Evolutionary conservation across 2,888 invertebrate genomes (phyloP).

Genomic region (Aspidapion aeneum): DNA sequence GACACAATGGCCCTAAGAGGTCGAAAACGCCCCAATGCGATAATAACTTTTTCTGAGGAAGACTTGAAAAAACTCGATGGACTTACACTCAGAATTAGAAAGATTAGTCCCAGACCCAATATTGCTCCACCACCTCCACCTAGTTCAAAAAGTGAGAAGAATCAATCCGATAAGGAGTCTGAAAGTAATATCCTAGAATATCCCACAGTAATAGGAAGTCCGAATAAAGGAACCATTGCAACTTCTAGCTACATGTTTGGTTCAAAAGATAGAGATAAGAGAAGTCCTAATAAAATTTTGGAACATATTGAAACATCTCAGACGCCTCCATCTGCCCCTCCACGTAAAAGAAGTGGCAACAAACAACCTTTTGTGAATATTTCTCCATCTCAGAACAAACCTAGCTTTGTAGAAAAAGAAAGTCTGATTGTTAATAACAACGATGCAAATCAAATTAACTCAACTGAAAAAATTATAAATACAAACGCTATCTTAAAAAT

Average conservation of each 20-base stretch:
- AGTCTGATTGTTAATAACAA: not conserved
- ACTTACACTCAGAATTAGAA: slow-evolving; percentile 32
- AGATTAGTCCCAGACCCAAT: slow-evolving; percentile 30
- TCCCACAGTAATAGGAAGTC: not conserved
- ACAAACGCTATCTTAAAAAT: slow-evolving; percentile 20
- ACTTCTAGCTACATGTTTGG: not conserved
- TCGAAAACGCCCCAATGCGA: slow-evolving; percentile 58
- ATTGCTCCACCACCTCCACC: slow-evolving; percentile 52
- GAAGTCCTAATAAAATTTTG: slow-evolving; percentile 3
- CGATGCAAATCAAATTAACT: not conserved
- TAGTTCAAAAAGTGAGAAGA: slow-evolving; percentile 24
- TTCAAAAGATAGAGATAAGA: not conserved
- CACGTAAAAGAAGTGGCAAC: slow-evolving; percentile 44
- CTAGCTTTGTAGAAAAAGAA: not conserved
- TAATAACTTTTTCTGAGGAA: slow-evolving; percentile 53
- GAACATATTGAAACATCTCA: slow-evolving; percentile 7
- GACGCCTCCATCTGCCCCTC: slow-evolving; percentile 43
- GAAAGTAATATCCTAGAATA: not conserved
- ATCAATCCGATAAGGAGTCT: not conserved
- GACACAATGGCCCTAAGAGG: slow-evolving; percentile 81
- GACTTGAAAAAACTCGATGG: slow-evolving; percentile 42
- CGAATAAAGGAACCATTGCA: not conserved
- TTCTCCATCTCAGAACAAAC: not conserved
- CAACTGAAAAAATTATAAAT: slow-evolving; percentile 11
- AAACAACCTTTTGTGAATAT: slow-evolving; percentile 37